These are phyloP conservation scores for Eledona agricola DNA, from an alignment of 2,888 invertebrate genomes.

Conservation along the genomic window DNA sequence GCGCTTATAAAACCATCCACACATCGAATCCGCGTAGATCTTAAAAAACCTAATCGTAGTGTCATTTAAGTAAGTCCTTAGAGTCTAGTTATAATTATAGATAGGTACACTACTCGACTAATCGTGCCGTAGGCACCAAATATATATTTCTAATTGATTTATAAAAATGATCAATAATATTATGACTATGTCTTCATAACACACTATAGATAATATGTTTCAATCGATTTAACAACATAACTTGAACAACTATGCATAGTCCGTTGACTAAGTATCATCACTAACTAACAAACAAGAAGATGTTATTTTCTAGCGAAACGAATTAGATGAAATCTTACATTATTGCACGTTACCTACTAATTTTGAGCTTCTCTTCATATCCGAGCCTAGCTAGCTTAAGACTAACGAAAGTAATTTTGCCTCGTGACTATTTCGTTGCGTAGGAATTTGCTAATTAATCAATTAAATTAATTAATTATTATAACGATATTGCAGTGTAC, in stretches of 20 bases:
- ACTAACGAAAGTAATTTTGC: conserved; percentile 22
- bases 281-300: too few species aligned
- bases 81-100: conserved; percentile 41
- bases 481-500: conserved; percentile 32
- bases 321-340: conserved; percentile 38
- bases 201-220: conserved; percentile 38
- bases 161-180: conserved; percentile 35
- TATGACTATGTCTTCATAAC: conserved; percentile 40
- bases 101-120: conserved; percentile 49
- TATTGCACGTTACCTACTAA: conserved; percentile 50
- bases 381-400: conserved; percentile 12
- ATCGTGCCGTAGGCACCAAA: conserved; percentile 31
- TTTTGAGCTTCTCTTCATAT: conserved; percentile 42
- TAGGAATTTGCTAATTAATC: conserved; percentile 33
- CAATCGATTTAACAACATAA: conserved; percentile 41
- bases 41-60: conserved; percentile 40
- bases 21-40: conserved; percentile 30
- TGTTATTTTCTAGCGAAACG: conserved; percentile 40
- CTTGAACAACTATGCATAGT: conserved; percentile 43
- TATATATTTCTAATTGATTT: too few species aligned
- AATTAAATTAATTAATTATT: too few species aligned
- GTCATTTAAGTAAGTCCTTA: conserved; percentile 39
- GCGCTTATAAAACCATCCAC: conserved; percentile 27
- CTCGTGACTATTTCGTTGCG: conserved; percentile 43
- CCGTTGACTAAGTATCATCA: conserved; percentile 47